These are phyloP conservation scores for Zelleria hepariella DNA, from an alignment of 2,888 invertebrate species.

Conservation along the genomic window DNA sequence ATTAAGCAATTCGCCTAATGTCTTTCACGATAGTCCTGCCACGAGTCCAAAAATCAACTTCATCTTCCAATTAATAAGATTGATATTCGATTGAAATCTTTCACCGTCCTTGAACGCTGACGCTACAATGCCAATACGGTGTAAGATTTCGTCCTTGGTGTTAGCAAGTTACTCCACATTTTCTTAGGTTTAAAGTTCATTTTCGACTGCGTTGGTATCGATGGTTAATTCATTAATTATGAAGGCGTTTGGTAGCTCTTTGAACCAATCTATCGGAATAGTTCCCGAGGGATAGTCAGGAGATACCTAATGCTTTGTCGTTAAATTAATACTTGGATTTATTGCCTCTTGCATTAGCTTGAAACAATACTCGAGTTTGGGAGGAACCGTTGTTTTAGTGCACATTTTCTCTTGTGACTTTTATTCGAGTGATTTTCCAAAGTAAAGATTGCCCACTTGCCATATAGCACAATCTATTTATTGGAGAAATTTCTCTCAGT, in stretches of 20 bases:
- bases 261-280: conserved; percentile 74
- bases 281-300: conserved; percentile 67
- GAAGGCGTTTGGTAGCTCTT: conserved; percentile 41
- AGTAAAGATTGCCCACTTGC: too few species aligned
- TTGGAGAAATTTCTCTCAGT: too few species aligned
- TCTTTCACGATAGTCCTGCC: conserved; percentile 15
- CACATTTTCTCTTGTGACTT: too few species aligned
- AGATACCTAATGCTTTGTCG: conserved; percentile 62
- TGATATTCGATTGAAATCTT: conserved; percentile 19
- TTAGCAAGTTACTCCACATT: not conserved
- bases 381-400: too few species aligned
- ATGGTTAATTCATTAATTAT: conserved; percentile 15
- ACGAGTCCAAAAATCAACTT: conserved; percentile 24
- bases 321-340: conserved; percentile 70
- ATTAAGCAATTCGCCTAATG: conserved; percentile 65
- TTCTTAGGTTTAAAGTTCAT: not conserved
- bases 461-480: too few species aligned
- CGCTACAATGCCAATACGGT: not conserved
- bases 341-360: conserved; percentile 61
- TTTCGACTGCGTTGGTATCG: conserved; percentile 3
- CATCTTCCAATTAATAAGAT: conserved; percentile 39
- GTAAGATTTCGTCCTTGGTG: conserved; percentile 17
- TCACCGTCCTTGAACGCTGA: conserved; percentile 13
- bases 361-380: conserved; percentile 12
- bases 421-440: too few species aligned